Percentiles rank a stretch among this genome's conserved stretches.
Evolutionary conservation across 2,888 invertebrate genomes (phyloP).

Genomic region (Cremastinae sp.): DNA sequence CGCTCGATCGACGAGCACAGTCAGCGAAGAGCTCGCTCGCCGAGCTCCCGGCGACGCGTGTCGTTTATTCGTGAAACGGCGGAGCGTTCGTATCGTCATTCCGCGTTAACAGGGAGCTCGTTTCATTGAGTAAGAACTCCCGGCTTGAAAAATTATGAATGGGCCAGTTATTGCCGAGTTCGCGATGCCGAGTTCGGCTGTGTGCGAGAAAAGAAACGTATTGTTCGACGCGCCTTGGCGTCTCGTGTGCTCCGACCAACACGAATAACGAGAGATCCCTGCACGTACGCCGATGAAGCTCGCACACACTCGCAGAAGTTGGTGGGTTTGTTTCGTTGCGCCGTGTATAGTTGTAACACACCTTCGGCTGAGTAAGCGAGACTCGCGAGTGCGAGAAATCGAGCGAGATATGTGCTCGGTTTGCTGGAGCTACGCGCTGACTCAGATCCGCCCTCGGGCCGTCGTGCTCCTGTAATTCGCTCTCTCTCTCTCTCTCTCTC

Average conservation of each 20-base stretch:
- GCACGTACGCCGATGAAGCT: no score
- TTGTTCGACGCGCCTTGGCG: background rate
- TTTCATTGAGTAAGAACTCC: conserved; percentile 54
- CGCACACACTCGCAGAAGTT: conserved; percentile 8
- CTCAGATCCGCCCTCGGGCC: conserved; percentile 77
- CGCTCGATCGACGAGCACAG: background rate
- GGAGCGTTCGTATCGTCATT: conserved; percentile 45
- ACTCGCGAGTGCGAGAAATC: conserved; percentile 65
- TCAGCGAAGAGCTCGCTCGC: background rate
- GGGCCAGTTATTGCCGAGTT: conserved; percentile 72
- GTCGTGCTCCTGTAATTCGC: conserved; percentile 44
- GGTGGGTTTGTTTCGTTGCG: conserved; percentile 60
- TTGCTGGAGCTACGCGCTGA: conserved; percentile 71
- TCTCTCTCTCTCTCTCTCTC: conserved; percentile 46
- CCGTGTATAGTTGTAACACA: conserved; percentile 36
- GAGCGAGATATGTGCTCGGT: conserved; percentile 47
- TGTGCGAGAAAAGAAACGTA: background rate
- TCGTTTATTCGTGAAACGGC: conserved; percentile 40
- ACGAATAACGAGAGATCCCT: no score
- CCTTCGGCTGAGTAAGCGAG: conserved; percentile 77
- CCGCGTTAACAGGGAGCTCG: conserved; percentile 4
- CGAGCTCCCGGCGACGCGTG: conserved; percentile 16
- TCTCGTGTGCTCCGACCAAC: background rate
- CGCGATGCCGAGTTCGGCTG: conserved; percentile 29
- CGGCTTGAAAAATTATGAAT: conserved; percentile 73